These are phyloP conservation scores for Antechinus flavipes DNA, from an alignment of 2,113 vertebrate genomes.

Conservation along the genomic window DNA sequence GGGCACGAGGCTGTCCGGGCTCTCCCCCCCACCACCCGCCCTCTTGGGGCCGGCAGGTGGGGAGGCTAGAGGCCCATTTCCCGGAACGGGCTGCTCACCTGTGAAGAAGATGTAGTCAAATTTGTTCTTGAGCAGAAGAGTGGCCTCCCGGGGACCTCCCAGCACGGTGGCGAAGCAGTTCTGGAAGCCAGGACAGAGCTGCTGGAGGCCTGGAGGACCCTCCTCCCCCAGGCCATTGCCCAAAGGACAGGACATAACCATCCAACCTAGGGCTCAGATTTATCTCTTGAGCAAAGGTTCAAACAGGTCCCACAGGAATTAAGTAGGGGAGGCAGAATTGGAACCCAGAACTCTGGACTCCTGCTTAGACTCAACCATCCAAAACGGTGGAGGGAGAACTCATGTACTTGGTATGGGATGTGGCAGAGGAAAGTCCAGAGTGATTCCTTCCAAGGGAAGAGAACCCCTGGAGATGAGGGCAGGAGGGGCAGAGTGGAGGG, in stretches of 20 bases:
- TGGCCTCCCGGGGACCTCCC: slow-evolving; percentile 80
- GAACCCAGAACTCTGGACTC: background rate
- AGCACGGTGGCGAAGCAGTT: slow-evolving; percentile 90
- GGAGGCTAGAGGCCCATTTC: background rate
- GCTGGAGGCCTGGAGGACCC: background rate
- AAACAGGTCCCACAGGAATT: background rate
- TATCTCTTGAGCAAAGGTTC: background rate
- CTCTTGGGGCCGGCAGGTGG: background rate
- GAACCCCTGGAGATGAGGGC: too few relatives aligned
- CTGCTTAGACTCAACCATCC: background rate
- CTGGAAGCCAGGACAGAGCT: slow-evolving; percentile 69
- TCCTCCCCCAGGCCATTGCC: background rate
- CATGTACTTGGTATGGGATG: background rate
- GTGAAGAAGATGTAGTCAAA: slow-evolving; percentile 92
- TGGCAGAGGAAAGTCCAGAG: background rate
- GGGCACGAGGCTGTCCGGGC: too few relatives aligned
- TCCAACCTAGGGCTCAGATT: too few relatives aligned
- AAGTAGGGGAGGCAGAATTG: background rate
- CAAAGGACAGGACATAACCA: background rate
- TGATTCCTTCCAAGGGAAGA: background rate
- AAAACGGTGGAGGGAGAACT: background rate
- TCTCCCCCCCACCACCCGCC: background rate
- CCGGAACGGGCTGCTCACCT: slow-evolving; percentile 77
- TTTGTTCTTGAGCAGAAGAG: slow-evolving; percentile 88
- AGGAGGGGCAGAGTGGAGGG: background rate